phyloP scores from a whole-genome alignment of 2,797 vertebrate genomes.

The Hoplostethus mediterraneus region DNA sequence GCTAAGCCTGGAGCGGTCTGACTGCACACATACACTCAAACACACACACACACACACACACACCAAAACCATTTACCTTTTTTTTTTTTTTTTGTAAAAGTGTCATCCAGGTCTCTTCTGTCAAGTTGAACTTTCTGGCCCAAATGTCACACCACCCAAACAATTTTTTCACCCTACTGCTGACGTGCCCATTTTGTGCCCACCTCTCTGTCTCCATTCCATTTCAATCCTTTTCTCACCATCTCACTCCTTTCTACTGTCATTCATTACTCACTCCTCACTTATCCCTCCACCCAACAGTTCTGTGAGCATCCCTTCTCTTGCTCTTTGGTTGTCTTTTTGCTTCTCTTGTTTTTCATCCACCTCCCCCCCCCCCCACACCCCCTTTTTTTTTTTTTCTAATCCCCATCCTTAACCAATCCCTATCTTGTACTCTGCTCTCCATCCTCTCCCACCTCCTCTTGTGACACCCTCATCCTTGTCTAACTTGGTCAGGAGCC shows the following conservation, averaged over 20 bases:
- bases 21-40: background rate
- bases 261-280: constrained; percentile 20
- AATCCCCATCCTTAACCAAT: constrained; percentile 22
- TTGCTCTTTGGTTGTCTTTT: constrained; percentile 17
- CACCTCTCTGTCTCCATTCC: constrained; percentile 8
- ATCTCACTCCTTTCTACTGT: constrained; percentile 20
- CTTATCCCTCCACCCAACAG: background rate
- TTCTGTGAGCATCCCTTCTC: background rate
- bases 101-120: background rate
- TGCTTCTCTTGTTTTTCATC: background rate
- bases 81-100: background rate
- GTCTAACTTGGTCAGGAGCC: constrained; percentile 29
- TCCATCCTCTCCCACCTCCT: constrained; percentile 33
- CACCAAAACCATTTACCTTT: background rate
- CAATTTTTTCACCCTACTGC: constrained; percentile 7
- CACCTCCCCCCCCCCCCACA: background rate
- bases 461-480: constrained; percentile 13
- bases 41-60: background rate
- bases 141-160: constrained; percentile 8
- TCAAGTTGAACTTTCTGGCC: constrained; percentile 3
- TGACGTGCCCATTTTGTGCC: constrained; percentile 18
- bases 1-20: background rate
- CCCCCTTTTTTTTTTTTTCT: constrained; percentile 7
- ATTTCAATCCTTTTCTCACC: constrained; percentile 8
- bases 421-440: constrained; percentile 16